Base-by-base conservation (phyloP, 1,140 invertebrate species). In the Ips typographus region DNA sequence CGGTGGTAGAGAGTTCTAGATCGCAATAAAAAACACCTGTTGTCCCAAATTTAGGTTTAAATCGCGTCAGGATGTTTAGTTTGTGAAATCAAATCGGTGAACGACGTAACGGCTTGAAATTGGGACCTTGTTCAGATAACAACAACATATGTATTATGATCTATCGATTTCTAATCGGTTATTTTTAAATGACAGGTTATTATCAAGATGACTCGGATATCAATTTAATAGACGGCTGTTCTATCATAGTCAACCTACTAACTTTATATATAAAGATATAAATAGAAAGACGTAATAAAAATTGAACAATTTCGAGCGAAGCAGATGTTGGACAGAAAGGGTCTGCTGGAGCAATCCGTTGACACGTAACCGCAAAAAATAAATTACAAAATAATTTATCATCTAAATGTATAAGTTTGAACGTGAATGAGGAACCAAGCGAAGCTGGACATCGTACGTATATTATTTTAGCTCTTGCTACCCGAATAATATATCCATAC, bases 341-440 rank as follows among this genome's bases (percentile, higher is more conserved):
- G 42, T 64, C 40, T 65, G 63, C 40, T 52, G 60, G 7, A 63
- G 60, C 60, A 63, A 63, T 39, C 61, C 37, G 61, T 51, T 63
- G 47, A 63, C 49, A 63, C 61, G 8, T 36, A 49, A 39, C 6
- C 61, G 49, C 65, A 70, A 74, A 71, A 73, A 74, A 73, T 68
- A 65, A 74, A 73, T 74, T 73, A 71, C 69, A 75, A 68, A 65
- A 70, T 70, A 70, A 70, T 75, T 75, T 71, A 73, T 75, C 72
- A 74, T 64, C 57, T 68, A 67, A 74, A 72, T 72, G 69, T 74
- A 68, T 73, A 68, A 65, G 69, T 73, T 75, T 70, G 43, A 65
- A 55, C 70, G 61, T 72, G 65, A 70, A 72, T 65, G 72, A 72
- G 72, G 65, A 68, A 59, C 56, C 57, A 67, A 62, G 56, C 40